A percentile compares a stretch with the other conserved stretches of the same genome.
Evolutionary conservation across 2,113 vertebrate species (phyloP).

Genomic region (Muscicapa adusta): DNA sequence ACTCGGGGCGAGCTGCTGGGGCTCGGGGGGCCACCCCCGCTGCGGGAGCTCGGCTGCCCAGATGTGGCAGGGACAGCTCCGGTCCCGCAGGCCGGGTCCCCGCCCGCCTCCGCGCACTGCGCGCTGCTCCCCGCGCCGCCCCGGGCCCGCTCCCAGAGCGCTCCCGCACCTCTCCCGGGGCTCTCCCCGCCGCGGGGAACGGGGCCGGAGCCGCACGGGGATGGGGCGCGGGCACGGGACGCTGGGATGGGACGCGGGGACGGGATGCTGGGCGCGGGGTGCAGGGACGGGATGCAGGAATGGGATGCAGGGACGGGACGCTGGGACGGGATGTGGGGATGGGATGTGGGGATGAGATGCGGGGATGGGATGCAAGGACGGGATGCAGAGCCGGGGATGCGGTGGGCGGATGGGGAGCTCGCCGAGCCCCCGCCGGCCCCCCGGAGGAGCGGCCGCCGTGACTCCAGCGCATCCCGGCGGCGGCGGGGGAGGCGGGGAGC

Average conservation of each 20-base stretch:
- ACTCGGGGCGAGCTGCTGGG: neutral
- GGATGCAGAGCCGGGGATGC: neutral
- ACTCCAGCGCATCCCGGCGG: neutral
- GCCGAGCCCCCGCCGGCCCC: neutral
- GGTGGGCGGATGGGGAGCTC: neutral
- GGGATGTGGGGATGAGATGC: too few species aligned
- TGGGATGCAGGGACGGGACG: neutral
- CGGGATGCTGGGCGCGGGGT: neutral
- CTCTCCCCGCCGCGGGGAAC: neutral
- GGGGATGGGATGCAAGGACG: neutral
- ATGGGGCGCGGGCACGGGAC: neutral
- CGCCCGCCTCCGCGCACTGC: neutral
- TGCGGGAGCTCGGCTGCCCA: neutral
- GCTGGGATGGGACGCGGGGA: too few species aligned
- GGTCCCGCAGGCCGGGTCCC: neutral
- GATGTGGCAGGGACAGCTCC: neutral
- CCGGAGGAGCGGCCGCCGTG: neutral
- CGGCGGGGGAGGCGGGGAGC: neutral
- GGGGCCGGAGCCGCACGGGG: neutral
- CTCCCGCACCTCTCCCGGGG: neutral
- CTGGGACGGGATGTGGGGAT: neutral
- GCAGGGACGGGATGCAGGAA: accelerated
- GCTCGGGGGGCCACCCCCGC: neutral
- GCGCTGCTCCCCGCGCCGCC: neutral
- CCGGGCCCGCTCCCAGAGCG: neutral